Percentiles rank a stretch among this genome's conserved stretches.
These are phyloP conservation scores for Cephalopterus ornatus DNA, from an alignment of 2,113 vertebrate species.

Conservation along the genomic window DNA sequence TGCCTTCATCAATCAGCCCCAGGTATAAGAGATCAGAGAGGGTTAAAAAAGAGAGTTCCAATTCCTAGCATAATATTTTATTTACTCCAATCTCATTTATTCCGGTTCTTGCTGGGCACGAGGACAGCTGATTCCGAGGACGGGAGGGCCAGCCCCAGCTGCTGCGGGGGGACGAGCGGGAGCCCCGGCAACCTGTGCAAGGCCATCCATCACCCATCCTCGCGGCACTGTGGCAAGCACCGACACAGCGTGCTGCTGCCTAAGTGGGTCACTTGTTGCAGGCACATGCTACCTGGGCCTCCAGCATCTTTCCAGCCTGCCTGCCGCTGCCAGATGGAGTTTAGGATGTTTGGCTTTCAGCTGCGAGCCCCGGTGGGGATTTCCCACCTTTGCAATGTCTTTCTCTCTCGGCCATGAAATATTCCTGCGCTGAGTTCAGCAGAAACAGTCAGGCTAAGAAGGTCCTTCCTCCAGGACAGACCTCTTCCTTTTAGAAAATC, in stretches of 20 bases:
- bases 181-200: rapidly evolving
- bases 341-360: neutral
- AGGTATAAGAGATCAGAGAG: neutral
- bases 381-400: neutral
- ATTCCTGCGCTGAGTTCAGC: neutral
- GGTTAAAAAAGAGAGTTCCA: neutral
- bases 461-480: neutral
- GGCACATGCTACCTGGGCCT: neutral
- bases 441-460: neutral
- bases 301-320: neutral
- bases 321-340: neutral
- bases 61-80: neutral
- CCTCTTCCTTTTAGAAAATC: neutral
- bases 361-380: neutral
- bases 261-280: neutral
- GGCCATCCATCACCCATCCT: neutral
- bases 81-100: neutral
- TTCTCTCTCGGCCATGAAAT: constrained; percentile 13
- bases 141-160: neutral
- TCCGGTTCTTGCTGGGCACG: neutral
- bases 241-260: rapidly evolving
- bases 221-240: rapidly evolving
- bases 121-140: neutral
- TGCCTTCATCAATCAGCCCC: neutral
- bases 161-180: rapidly evolving